Evolutionary conservation across 2,797 vertebrate genomes (phyloP).

Genomic region (Bradypus variegatus): DNA sequence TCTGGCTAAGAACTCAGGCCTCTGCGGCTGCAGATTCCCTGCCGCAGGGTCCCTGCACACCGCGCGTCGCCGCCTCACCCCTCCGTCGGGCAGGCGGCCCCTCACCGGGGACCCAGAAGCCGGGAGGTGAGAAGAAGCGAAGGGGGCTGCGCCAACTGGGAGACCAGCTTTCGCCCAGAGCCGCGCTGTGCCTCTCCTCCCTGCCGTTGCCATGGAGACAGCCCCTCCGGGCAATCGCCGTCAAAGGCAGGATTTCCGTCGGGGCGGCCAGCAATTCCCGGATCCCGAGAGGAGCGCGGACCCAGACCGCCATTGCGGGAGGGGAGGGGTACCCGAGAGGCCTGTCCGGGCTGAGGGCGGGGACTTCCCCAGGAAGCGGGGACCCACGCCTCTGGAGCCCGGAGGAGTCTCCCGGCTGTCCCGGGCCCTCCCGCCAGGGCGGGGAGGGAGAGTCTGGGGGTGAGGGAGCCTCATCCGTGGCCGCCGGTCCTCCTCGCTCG

Average conservation of each 20-base stretch:
- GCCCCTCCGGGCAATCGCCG: constrained; percentile 35
- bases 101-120: background rate
- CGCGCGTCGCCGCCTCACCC: background rate
- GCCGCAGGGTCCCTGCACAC: background rate
- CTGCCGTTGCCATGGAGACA: constrained; percentile 45
- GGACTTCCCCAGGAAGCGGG: constrained; percentile 54
- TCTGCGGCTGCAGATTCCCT: background rate
- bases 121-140: background rate
- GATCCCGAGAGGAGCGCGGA: constrained; percentile 35
- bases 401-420: background rate
- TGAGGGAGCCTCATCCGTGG: background rate
- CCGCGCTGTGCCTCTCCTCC: background rate
- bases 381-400: background rate
- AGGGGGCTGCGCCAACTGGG: background rate
- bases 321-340: constrained; percentile 21
- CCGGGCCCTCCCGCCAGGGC: background rate
- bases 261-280: constrained; percentile 58
- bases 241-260: constrained; percentile 67
- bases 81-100: background rate
- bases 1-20: background rate
- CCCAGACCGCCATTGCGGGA: background rate
- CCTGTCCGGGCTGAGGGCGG: constrained; percentile 25
- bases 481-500: background rate
- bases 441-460: too few species aligned
- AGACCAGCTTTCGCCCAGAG: background rate